Evolutionary conservation across 2,797 vertebrate species (phyloP).

Genomic region (Fratercula arctica): DNA sequence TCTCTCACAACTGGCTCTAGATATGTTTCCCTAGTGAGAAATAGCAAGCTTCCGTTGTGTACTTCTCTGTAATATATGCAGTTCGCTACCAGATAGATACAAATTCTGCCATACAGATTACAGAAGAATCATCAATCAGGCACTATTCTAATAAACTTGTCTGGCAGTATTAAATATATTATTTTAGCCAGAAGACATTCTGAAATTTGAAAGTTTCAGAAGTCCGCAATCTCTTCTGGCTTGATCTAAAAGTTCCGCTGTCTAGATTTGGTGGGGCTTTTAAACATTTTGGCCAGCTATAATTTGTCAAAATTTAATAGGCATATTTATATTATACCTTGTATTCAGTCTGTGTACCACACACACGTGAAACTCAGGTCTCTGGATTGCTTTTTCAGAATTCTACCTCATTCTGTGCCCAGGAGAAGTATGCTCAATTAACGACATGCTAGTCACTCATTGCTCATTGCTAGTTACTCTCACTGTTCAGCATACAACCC

Average conservation of each 20-base stretch:
- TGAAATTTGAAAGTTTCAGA: not conserved
- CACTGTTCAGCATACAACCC: not conserved
- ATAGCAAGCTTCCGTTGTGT: not conserved
- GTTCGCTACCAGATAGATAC: not conserved
- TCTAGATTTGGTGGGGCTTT: not conserved
- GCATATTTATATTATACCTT: not conserved
- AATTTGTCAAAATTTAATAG: not conserved
- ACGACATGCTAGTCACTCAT: not conserved
- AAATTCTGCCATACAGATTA: not conserved
- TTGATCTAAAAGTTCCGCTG: not conserved
- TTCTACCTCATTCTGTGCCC: not conserved
- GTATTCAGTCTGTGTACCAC: not conserved
- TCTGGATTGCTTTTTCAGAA: not conserved
- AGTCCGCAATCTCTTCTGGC: not conserved
- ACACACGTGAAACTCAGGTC: not conserved
- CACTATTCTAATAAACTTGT: not conserved
- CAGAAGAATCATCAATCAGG: not conserved
- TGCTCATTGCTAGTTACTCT: not conserved
- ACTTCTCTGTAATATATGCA: not conserved
- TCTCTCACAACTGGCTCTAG: not conserved
- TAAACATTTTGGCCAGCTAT: not conserved
- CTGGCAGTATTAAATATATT: not conserved
- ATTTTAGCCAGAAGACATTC: not conserved
- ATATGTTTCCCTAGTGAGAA: not conserved
- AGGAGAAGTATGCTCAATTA: not conserved